Evolutionary conservation across 92 coral and sea anemone genomes (phyloP).

Genomic region (Actinernus sp.): DNA sequence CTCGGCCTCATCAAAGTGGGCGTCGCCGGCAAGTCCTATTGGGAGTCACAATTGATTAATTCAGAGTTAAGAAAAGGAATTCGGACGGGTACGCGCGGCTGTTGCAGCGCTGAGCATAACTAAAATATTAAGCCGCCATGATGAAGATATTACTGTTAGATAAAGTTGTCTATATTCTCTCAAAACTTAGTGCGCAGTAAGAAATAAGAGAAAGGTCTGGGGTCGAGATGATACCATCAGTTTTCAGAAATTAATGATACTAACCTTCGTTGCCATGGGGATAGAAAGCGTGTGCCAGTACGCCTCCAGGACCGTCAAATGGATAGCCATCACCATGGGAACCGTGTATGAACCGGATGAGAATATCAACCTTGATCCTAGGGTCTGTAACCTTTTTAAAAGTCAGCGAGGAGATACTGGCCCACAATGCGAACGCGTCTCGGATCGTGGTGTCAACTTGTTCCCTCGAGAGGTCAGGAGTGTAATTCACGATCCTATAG

Average conservation of each 20-base stretch:
- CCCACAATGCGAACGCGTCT: constrained; percentile 56
- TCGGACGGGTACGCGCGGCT: no score
- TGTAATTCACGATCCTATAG: constrained; percentile 60
- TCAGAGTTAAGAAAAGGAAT: background rate
- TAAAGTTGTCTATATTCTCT: no score
- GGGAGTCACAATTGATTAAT: background rate
- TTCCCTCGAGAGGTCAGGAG: constrained; percentile 16
- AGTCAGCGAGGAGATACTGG: constrained; percentile 37
- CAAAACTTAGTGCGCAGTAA: no score
- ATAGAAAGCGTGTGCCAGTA: constrained; percentile 83
- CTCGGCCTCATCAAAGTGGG: constrained; percentile 95
- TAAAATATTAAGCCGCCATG: no score
- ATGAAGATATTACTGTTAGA: no score
- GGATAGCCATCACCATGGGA: constrained; percentile 69
- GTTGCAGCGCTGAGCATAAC: no score
- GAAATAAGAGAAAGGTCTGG: no score
- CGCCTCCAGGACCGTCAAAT: constrained; percentile 77
- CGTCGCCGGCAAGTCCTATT: constrained; percentile 83
- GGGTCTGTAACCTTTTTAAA: constrained; percentile 26
- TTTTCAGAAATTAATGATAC: no score
- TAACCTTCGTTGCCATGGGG: constrained; percentile 75
- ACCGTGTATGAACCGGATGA: constrained; percentile 32
- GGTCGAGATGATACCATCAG: no score
- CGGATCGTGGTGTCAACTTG: constrained; percentile 56
- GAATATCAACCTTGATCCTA: constrained; percentile 22